A percentile compares a stretch with the other conserved stretches of the same genome.
Evolutionary conservation across 1,140 invertebrate genomes (phyloP).

Genomic region (Magallana angulata): DNA sequence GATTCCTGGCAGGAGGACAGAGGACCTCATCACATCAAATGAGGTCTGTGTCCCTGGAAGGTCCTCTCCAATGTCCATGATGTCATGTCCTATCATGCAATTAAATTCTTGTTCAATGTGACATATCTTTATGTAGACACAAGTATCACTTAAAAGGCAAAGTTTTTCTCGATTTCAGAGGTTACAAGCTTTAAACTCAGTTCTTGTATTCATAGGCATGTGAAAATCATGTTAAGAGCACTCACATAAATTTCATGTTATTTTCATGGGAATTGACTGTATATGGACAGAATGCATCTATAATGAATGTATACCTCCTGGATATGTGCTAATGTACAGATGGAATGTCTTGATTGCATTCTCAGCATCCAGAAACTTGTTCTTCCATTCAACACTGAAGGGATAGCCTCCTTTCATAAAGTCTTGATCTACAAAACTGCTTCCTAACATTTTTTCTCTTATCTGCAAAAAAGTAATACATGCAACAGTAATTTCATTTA

Average conservation of each 20-base stretch:
- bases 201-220: too few species aligned
- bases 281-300: too few species aligned
- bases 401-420: constrained; percentile 40
- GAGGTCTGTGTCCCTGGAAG: neutral
- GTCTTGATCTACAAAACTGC: constrained; percentile 45
- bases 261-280: too few species aligned
- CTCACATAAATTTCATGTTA: too few species aligned
- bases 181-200: neutral
- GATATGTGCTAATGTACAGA: constrained; percentile 49
- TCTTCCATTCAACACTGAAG: constrained; percentile 49
- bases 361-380: constrained; percentile 48
- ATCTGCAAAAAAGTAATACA: constrained; percentile 16
- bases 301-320: constrained; percentile 36
- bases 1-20: constrained; percentile 23
- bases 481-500: too few species aligned
- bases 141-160: too few species aligned
- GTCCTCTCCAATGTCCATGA: neutral
- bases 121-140: too few species aligned
- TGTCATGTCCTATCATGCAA: neutral
- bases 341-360: constrained; percentile 39
- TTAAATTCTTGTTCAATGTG: neutral
- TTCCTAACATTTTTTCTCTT: constrained; percentile 21
- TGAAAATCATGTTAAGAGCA: too few species aligned
- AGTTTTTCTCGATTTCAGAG: neutral
- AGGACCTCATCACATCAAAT: neutral